Evolutionary conservation across 2,888 invertebrate species (phyloP).

Genomic region (Andrena dorsata): DNA sequence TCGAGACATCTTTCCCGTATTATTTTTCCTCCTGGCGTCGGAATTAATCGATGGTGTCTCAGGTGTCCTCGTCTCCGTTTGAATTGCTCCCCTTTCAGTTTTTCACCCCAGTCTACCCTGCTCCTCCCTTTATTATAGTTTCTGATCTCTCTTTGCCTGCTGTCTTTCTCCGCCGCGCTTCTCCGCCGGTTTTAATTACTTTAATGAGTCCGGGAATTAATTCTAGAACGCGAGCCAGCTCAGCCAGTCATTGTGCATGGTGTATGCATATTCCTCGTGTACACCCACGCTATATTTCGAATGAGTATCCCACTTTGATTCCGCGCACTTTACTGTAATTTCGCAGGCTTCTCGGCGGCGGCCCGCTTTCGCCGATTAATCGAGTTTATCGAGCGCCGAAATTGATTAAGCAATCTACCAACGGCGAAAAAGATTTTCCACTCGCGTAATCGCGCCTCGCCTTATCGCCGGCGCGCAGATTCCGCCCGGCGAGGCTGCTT

Average conservation of each 20-base stretch:
- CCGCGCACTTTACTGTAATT: conserved; percentile 36
- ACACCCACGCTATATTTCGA: no score
- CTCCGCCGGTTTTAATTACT: conserved; percentile 61
- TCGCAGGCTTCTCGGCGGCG: not conserved
- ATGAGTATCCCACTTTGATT: conserved; percentile 21
- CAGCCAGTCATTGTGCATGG: conserved; percentile 38
- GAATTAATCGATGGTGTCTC: conserved; percentile 17
- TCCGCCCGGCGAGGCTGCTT: not conserved
- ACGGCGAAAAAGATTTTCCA: conserved; percentile 42
- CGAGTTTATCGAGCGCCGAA: conserved; percentile 28
- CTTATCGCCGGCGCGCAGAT: conserved; percentile 33
- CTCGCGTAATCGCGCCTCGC: conserved; percentile 21
- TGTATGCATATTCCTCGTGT: no score
- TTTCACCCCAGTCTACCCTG: not conserved
- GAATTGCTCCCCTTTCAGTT: not conserved
- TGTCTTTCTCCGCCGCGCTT: conserved; percentile 23
- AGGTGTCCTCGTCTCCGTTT: conserved; percentile 50
- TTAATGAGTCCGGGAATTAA: conserved; percentile 65
- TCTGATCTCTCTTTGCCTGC: conserved; percentile 39
- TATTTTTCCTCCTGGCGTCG: not conserved
- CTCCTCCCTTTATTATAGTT: conserved; percentile 37
- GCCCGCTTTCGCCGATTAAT: conserved; percentile 31
- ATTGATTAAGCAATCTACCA: conserved; percentile 29
- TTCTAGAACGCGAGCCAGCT: conserved; percentile 45
- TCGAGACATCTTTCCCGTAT: no score